phyloP scores from a whole-genome alignment of 2,113 vertebrate species.

The Poecile atricapillus region DNA sequence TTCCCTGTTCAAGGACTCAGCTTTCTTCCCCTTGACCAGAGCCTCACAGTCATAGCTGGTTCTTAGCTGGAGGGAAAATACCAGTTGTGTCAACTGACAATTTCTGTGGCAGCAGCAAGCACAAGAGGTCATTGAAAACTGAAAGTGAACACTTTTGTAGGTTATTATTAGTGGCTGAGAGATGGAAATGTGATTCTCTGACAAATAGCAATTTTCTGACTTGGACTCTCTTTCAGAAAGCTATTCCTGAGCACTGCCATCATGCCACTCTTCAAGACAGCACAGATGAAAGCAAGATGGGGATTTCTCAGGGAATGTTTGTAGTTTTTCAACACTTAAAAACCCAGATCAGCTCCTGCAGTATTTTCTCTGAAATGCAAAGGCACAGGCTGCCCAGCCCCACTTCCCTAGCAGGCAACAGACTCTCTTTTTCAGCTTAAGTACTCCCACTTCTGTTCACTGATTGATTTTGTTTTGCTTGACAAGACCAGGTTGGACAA shows the following conservation, averaged over 20 bases:
- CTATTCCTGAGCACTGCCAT: not conserved
- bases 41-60: not conserved
- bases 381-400: not conserved
- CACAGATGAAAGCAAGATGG: not conserved
- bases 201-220: slow-evolving; percentile 3
- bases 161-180: slow-evolving; percentile 32
- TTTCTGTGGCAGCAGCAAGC: slow-evolving; percentile 1
- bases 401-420: slow-evolving; percentile 15
- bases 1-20: not conserved
- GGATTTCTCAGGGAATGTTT: slow-evolving; percentile 1
- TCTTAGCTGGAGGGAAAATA: slow-evolving; percentile 21
- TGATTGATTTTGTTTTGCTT: slow-evolving; percentile 57
- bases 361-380: not conserved
- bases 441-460: slow-evolving; percentile 18
- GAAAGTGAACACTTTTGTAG: slow-evolving; percentile 17
- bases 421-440: slow-evolving; percentile 26
- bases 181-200: slow-evolving; percentile 45
- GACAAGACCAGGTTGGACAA: slow-evolving; percentile 45
- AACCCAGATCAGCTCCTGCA: not conserved
- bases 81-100: not conserved
- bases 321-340: not conserved
- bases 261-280: not conserved
- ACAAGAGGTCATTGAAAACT: slow-evolving; percentile 23
- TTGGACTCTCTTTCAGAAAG: not conserved
- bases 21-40: not conserved